phyloP scores from a whole-genome alignment of 1,140 invertebrate species.

The Drosophila pruinosa region DNA sequence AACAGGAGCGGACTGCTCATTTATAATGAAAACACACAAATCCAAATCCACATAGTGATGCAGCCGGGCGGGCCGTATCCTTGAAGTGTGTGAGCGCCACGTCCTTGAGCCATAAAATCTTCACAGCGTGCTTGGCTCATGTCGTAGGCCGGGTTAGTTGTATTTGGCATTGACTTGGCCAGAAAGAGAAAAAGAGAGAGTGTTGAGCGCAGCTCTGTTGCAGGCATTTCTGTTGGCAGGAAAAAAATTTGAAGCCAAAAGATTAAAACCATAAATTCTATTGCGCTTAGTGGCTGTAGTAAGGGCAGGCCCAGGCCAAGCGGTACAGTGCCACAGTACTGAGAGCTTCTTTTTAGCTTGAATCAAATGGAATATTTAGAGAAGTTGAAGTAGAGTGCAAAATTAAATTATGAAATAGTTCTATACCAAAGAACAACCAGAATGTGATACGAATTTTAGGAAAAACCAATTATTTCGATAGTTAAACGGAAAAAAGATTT shows the following conservation, averaged over 20 bases:
- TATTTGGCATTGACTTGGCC: conserved; percentile 37
- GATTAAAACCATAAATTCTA: conserved; percentile 77
- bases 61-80: conserved; percentile 34
- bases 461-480: background rate
- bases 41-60: conserved; percentile 51
- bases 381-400: conserved; percentile 14
- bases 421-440: conserved; percentile 4
- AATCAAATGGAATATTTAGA: conserved; percentile 28
- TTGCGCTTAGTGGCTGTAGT: conserved; percentile 39
- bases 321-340: background rate
- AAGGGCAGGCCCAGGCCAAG: conserved; percentile 8
- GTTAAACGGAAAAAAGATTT: background rate
- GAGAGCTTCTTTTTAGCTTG: background rate
- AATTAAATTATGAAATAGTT: conserved; percentile 46
- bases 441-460: background rate
- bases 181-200: background rate
- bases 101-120: conserved; percentile 75
- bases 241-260: conserved; percentile 65
- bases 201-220: conserved; percentile 17
- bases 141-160: conserved; percentile 34
- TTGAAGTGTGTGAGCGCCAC: conserved; percentile 48
- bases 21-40: conserved; percentile 72
- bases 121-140: conserved; percentile 25
- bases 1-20: conserved; percentile 41
- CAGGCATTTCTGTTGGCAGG: conserved; percentile 47